These are phyloP conservation scores for Druon quercuslanigerum DNA, from an alignment of 1,140 invertebrate genomes.

Conservation along the genomic window DNA sequence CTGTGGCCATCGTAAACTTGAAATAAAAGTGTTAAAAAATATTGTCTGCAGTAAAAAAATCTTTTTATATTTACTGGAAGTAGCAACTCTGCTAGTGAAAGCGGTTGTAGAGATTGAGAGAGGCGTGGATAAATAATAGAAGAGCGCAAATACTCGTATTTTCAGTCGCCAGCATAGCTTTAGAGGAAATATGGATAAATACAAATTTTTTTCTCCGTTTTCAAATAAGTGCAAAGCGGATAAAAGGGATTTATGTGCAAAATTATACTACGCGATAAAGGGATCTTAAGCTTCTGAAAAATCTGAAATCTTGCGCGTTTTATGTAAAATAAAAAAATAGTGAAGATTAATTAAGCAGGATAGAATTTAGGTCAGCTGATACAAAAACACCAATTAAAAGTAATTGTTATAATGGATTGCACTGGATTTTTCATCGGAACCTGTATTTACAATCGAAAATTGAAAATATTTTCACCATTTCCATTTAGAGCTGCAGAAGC, in stretches of 20 bases:
- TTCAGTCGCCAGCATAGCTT: background rate
- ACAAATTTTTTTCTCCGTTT: background rate
- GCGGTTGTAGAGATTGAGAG: background rate
- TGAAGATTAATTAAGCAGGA: too few relatives aligned
- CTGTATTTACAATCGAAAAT: too few relatives aligned
- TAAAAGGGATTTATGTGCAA: slow-evolving; percentile 12
- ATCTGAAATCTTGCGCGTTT: background rate
- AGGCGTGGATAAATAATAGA: background rate
- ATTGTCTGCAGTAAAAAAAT: too few relatives aligned
- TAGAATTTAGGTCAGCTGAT: too few relatives aligned
- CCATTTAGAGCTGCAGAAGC: too few relatives aligned
- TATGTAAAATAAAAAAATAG: too few relatives aligned
- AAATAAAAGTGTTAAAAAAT: too few relatives aligned
- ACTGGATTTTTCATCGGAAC: too few relatives aligned
- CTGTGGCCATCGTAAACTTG: too few relatives aligned
- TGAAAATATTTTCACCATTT: too few relatives aligned
- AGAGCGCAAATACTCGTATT: background rate
- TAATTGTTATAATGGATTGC: too few relatives aligned
- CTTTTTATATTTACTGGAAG: background rate
- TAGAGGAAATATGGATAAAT: slow-evolving; percentile 12
- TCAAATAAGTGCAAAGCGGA: slow-evolving; percentile 4
- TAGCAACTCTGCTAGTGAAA: background rate
- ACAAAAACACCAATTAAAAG: too few relatives aligned
- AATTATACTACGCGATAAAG: slow-evolving; percentile 7
- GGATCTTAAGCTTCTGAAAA: background rate